Percentiles rank a stretch among this genome's conserved stretches.
phyloP scores from a whole-genome alignment of 1,140 invertebrate species.

The Eueides isabella region DNA sequence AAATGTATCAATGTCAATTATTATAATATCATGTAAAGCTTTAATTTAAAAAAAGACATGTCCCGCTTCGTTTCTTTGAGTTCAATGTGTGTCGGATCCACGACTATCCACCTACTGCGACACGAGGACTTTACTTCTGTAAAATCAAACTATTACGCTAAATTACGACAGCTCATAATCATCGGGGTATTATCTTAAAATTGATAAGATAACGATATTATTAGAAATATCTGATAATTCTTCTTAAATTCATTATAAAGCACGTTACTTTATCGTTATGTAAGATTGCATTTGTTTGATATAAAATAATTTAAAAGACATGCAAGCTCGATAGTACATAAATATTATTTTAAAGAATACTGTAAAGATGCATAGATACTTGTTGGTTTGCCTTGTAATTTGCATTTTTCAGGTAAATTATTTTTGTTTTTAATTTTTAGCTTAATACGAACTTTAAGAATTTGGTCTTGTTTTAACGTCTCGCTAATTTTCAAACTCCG shows the following conservation, averaged over 20 bases:
- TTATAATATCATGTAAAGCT: too few species aligned
- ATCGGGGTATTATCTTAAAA: background rate
- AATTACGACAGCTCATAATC: background rate
- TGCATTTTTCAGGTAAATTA: conserved; percentile 4
- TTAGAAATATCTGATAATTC: background rate
- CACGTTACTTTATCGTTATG: background rate
- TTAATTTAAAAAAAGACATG: too few species aligned
- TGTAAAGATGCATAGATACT: background rate
- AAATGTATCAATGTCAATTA: too few species aligned
- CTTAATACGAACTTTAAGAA: too few species aligned
- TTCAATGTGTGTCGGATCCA: too few species aligned
- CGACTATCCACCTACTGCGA: too few species aligned
- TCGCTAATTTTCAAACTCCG: too few species aligned
- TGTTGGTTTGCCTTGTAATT: background rate
- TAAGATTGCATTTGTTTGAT: background rate
- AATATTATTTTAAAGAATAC: background rate
- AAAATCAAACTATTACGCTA: background rate
- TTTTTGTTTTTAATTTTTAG: background rate
- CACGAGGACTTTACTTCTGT: too few species aligned
- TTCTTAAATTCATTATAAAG: background rate
- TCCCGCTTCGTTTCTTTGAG: too few species aligned
- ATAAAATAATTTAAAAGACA: conserved; percentile 1
- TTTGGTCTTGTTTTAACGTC: too few species aligned
- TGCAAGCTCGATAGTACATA: background rate
- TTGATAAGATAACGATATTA: background rate